Percentiles rank a stretch among this genome's conserved stretches.
phyloP scores from a whole-genome alignment of 2,797 vertebrate species.

The Pseudomugil tenellus region DNA sequence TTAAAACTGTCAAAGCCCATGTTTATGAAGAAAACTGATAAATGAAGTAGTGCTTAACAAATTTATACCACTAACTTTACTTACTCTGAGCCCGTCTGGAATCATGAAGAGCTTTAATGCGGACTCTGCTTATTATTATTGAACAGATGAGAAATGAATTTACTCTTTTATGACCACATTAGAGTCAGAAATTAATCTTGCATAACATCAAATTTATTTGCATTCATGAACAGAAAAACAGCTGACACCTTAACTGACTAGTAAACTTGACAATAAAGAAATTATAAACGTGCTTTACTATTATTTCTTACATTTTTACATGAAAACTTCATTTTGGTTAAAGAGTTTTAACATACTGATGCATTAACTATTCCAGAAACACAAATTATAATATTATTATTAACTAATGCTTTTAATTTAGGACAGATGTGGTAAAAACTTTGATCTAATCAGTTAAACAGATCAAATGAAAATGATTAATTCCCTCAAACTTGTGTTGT shows the following conservation, averaged over 20 bases:
- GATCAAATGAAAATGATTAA: not conserved
- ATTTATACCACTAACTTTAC: not conserved
- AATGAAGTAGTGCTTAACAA: too few relatives aligned
- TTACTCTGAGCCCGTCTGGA: not conserved
- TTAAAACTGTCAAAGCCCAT: not conserved
- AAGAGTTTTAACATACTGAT: not conserved
- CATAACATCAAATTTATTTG: too few relatives aligned
- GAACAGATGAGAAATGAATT: not conserved
- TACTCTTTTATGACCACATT: too few relatives aligned
- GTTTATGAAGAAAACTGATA: not conserved
- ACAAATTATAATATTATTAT: not conserved
- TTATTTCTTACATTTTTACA: not conserved
- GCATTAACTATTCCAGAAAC: not conserved
- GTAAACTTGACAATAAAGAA: too few relatives aligned
- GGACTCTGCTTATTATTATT: not conserved
- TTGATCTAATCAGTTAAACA: too few relatives aligned
- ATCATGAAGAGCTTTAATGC: not conserved
- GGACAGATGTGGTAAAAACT: not conserved
- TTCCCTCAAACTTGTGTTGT: not conserved
- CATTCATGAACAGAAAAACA: too few relatives aligned
- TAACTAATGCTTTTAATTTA: not conserved
- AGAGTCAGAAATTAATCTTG: too few relatives aligned
- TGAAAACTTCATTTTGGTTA: not conserved
- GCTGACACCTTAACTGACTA: too few relatives aligned
- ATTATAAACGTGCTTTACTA: too few relatives aligned